These are phyloP conservation scores for Amphiprion clarkii DNA, from an alignment of 2,797 vertebrate species.

Conservation along the genomic window DNA sequence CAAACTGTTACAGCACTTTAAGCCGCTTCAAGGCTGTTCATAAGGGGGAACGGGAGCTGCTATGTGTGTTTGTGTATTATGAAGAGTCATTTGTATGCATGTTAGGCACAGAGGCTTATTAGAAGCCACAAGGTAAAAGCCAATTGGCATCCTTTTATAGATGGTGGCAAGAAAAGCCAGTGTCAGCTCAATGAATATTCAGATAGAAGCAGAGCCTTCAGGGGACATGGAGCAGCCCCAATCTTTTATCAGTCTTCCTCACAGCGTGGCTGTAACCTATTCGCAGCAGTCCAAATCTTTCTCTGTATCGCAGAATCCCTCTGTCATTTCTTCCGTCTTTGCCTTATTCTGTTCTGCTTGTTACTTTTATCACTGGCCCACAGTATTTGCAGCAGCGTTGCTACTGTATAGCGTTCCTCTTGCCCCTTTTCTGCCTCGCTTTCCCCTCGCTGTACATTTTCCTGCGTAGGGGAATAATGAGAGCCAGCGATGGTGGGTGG, in stretches of 20 bases:
- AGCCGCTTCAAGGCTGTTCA: slow-evolving; percentile 18
- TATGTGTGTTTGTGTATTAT: slow-evolving; percentile 10
- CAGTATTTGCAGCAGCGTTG: slow-evolving; percentile 4
- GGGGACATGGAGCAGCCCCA: slow-evolving; percentile 72
- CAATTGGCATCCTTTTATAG: slow-evolving; percentile 76
- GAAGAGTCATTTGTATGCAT: slow-evolving; percentile 60
- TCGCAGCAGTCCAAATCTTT: slow-evolving; percentile 59
- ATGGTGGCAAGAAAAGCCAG: slow-evolving; percentile 67
- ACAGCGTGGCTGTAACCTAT: slow-evolving; percentile 53
- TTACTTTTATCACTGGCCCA: slow-evolving; percentile 30
- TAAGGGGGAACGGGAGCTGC: slow-evolving; percentile 6
- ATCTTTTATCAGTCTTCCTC: slow-evolving; percentile 76
- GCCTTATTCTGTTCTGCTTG: slow-evolving; percentile 15
- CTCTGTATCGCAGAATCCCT: slow-evolving; percentile 35
- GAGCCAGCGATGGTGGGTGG: slow-evolving; percentile 68
- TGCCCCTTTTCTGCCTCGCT: slow-evolving; percentile 36
- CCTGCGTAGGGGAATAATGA: slow-evolving; percentile 67
- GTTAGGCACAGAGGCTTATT: slow-evolving; percentile 64
- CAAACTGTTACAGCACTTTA: slow-evolving; percentile 27
- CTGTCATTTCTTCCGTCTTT: slow-evolving; percentile 15
- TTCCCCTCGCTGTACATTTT: slow-evolving; percentile 55
- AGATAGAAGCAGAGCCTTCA: slow-evolving; percentile 71
- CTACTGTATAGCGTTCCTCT: slow-evolving; percentile 17
- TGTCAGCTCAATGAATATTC: slow-evolving; percentile 82
- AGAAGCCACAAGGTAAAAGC: slow-evolving; percentile 76